phyloP scores from a whole-genome alignment of 2,888 invertebrate genomes.

The Therioaphis trifolii region DNA sequence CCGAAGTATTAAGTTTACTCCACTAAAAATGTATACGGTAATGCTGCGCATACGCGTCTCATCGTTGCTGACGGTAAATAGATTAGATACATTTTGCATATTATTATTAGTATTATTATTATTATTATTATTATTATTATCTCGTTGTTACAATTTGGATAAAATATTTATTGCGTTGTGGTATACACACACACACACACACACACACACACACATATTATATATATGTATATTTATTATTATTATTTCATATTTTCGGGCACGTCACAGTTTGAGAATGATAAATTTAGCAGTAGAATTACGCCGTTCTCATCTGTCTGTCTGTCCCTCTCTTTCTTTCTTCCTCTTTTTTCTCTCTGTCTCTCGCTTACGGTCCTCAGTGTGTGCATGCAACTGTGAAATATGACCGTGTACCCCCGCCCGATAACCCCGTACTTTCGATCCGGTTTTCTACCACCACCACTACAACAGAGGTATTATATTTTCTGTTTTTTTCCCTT shows the following conservation, averaged over 20 bases:
- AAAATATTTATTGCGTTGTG: constrained; percentile 37
- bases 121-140: background rate
- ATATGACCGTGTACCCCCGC: constrained; percentile 54
- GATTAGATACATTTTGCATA: constrained; percentile 39
- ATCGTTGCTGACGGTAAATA: constrained; percentile 29
- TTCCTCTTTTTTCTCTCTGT: background rate
- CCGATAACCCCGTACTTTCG: constrained; percentile 35
- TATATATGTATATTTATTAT: background rate
- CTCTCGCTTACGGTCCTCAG: constrained; percentile 15
- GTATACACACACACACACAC: no score
- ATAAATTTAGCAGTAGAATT: constrained; percentile 41
- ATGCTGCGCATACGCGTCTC: no score
- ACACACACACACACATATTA: no score
- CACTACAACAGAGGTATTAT: constrained; percentile 54
- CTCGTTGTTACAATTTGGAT: constrained; percentile 1
- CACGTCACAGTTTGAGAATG: constrained; percentile 53
- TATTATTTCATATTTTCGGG: constrained; percentile 32
- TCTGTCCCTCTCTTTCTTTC: no score
- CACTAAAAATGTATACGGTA: background rate
- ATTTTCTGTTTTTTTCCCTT: constrained; percentile 60
- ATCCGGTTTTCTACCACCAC: constrained; percentile 53
- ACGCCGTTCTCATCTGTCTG: background rate
- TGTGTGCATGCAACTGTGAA: constrained; percentile 62
- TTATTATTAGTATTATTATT: background rate
- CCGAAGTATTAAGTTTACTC: background rate